Evolutionary conservation across 2,888 invertebrate genomes (phyloP).

Genomic region (Hemaris fuciformis): DNA sequence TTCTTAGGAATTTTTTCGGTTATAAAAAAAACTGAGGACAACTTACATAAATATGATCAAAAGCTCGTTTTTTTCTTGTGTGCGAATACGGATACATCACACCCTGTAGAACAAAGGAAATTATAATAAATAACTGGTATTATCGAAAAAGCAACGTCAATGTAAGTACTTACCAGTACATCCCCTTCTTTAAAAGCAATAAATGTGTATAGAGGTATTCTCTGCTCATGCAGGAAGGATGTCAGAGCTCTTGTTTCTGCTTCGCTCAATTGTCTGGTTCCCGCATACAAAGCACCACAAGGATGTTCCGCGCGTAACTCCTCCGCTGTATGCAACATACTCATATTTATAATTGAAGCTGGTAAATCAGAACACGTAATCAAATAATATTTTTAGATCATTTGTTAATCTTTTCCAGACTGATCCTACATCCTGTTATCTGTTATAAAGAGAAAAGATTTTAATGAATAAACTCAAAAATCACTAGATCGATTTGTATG

Average conservation of each 20-base stretch:
- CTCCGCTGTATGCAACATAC: no score
- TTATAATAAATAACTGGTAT: not conserved
- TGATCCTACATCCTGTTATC: no score
- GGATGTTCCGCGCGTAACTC: slow-evolving; percentile 64
- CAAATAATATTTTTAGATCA: no score
- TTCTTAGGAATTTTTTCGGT: no score
- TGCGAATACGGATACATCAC: slow-evolving; percentile 75
- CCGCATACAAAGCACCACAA: slow-evolving; percentile 64
- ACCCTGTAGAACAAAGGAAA: slow-evolving; percentile 50
- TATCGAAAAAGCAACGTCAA: not conserved
- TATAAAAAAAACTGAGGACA: not conserved
- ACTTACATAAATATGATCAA: slow-evolving; percentile 66
- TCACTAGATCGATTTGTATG: no score
- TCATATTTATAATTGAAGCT: no score
- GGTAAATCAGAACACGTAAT: no score
- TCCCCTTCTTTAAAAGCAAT: slow-evolving; percentile 73
- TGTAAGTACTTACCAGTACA: slow-evolving; percentile 50
- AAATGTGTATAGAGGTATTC: slow-evolving; percentile 49
- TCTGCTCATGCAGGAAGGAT: slow-evolving; percentile 49
- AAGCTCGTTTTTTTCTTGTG: slow-evolving; percentile 62
- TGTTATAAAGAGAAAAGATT: no score
- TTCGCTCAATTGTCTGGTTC: slow-evolving; percentile 68
- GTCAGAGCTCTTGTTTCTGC: slow-evolving; percentile 64
- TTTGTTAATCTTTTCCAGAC: no score
- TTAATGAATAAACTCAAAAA: no score